These are phyloP conservation scores for Aldrovandia affinis DNA, from an alignment of 2,797 vertebrate genomes.

Conservation along the genomic window DNA sequence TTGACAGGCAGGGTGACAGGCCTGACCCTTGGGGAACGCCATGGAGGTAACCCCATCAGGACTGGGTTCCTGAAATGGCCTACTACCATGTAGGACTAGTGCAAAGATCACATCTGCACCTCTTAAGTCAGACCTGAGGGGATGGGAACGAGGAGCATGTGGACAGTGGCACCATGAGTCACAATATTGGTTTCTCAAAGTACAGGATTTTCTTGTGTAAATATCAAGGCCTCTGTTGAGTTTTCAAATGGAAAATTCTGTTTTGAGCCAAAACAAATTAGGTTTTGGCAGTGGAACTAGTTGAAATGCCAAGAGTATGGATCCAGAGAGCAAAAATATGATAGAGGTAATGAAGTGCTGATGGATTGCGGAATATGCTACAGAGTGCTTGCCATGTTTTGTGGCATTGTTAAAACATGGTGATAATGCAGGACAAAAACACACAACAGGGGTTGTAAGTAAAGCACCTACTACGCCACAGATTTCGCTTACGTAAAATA, in stretches of 20 bases:
- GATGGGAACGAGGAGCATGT: background rate
- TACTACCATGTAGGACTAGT: background rate
- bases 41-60: background rate
- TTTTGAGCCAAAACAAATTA: too few species aligned
- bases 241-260: background rate
- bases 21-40: constrained; percentile 3
- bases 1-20: background rate
- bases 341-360: background rate
- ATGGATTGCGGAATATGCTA: too few species aligned
- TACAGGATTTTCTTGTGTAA: background rate
- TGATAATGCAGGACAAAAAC: too few species aligned
- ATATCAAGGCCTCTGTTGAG: background rate
- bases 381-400: too few species aligned
- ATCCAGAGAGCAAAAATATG: background rate
- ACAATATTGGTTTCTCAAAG: background rate
- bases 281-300: background rate
- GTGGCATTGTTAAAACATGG: too few species aligned
- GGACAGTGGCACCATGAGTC: background rate
- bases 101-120: background rate
- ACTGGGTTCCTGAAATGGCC: background rate
- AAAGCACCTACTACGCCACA: background rate
- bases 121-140: background rate
- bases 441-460: too few species aligned
- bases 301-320: background rate
- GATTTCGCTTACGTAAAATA: background rate